Evolutionary conservation across 2,888 invertebrate genomes (phyloP).

Genomic region (Mechanitis mazaeus): DNA sequence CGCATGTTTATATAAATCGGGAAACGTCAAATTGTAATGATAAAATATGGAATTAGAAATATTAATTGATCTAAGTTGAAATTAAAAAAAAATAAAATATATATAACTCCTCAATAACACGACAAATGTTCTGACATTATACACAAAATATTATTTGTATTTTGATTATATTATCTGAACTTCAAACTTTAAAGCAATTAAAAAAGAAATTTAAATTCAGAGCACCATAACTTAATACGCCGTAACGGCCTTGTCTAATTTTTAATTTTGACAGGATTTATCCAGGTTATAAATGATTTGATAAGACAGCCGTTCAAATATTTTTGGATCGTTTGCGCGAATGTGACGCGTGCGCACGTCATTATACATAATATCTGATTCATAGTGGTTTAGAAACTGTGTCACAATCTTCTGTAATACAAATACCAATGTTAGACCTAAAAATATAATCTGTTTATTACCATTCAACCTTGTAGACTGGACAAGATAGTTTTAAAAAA

Average conservation of each 20-base stretch:
- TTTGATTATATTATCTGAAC: too few species aligned
- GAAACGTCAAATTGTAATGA: too few species aligned
- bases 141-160: too few species aligned
- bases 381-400: conserved; percentile 27
- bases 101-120: too few species aligned
- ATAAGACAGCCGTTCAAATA: conserved; percentile 50
- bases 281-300: conserved; percentile 45
- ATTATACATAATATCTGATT: conserved; percentile 38
- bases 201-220: not conserved
- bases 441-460: too few species aligned
- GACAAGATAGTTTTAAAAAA: too few species aligned
- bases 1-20: not conserved
- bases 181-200: not conserved
- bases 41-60: too few species aligned
- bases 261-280: conserved; percentile 16
- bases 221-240: not conserved
- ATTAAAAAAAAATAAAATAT: too few species aligned
- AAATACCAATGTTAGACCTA: not conserved
- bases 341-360: conserved; percentile 43
- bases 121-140: too few species aligned
- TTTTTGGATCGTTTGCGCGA: conserved; percentile 49
- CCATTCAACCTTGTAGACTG: too few species aligned
- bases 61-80: too few species aligned
- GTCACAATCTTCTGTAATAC: conserved; percentile 4
- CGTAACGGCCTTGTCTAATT: conserved; percentile 11